Percentiles rank a stretch among this genome's conserved stretches.
Evolutionary conservation across 2,888 invertebrate genomes (phyloP).

Genomic region (Hypselothyrea guttata): DNA sequence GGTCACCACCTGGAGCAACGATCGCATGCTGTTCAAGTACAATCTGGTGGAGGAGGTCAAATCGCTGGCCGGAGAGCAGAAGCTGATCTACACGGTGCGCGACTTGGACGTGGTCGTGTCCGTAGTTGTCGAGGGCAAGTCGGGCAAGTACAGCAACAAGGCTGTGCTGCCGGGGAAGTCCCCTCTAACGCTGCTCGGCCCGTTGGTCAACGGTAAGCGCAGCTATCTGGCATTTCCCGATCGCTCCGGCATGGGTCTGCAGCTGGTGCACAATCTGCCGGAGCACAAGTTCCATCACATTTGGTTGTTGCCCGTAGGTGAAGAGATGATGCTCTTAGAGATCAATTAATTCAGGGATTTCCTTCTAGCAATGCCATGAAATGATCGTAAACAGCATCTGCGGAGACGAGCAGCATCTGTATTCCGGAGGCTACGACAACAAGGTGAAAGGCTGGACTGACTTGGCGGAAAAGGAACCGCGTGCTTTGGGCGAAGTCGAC

Average conservation of each 20-base stretch:
- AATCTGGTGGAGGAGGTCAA: slow-evolving; percentile 82
- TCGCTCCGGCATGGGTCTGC: slow-evolving; percentile 79
- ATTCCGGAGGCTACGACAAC: slow-evolving; percentile 81
- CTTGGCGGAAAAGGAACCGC: slow-evolving; percentile 65
- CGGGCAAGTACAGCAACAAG: slow-evolving; percentile 81
- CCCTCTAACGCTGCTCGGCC: slow-evolving; percentile 79
- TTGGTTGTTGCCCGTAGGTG: slow-evolving; percentile 72
- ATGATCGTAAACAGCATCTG: slow-evolving; percentile 81
- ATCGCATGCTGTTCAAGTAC: slow-evolving; percentile 81
- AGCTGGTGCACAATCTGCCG: slow-evolving; percentile 73
- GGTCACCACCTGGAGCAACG: slow-evolving; percentile 81
- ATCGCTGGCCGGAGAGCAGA: slow-evolving; percentile 79
- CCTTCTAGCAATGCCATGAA: slow-evolving; percentile 79
- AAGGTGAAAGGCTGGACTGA: slow-evolving; percentile 81
- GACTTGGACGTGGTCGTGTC: slow-evolving; percentile 81
- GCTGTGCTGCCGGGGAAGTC: slow-evolving; percentile 80
- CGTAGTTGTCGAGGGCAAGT: slow-evolving; percentile 72
- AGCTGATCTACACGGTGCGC: slow-evolving; percentile 80
- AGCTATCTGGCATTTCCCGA: slow-evolving; percentile 80
- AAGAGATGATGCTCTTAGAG: not conserved
- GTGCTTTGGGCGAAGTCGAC: slow-evolving; percentile 73
- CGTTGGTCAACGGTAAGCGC: slow-evolving; percentile 65
- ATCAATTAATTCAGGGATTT: not conserved
- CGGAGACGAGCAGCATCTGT: slow-evolving; percentile 72
- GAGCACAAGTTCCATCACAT: slow-evolving; percentile 69